Conservation (phyloP, 2,888 invertebrate genomes). For the Rhingia rostrata region DNA sequence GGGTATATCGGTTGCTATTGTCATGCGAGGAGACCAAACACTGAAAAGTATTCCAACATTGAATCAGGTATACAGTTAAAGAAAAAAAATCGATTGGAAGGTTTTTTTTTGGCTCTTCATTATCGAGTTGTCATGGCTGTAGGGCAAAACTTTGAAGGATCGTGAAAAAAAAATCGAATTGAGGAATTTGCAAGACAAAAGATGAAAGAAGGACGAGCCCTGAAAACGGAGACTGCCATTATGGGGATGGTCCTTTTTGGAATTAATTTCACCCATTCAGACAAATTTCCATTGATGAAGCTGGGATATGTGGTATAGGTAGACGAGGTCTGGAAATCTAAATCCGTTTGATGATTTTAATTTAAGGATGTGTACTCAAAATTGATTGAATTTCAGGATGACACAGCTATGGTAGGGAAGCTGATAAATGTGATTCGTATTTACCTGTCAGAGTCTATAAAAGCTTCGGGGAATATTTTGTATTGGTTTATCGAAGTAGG, state of each 20-base stretch:
- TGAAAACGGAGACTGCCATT: background rate
- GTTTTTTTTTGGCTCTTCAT: background rate
- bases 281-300: constrained; percentile 1
- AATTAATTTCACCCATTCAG: constrained; percentile 1
- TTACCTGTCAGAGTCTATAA: too few relatives aligned
- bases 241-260: background rate
- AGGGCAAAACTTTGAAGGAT: background rate
- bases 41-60: background rate
- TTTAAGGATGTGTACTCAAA: background rate
- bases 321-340: background rate
- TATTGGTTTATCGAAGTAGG: too few relatives aligned
- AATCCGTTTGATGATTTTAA: constrained; percentile 17
- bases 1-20: background rate
- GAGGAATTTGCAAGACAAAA: background rate
- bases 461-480: too few relatives aligned
- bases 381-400: constrained; percentile 4
- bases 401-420: too few relatives aligned
- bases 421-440: too few relatives aligned
- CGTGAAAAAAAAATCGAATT: background rate
- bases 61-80: background rate
- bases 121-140: background rate
- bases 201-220: background rate
- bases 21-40: background rate
- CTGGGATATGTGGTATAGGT: background rate
- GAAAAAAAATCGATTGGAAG: background rate